Percentiles rank a stretch among this genome's conserved stretches.
phyloP scores from a whole-genome alignment of 2,113 vertebrate species.

The Kobus ellipsiprymnus region DNA sequence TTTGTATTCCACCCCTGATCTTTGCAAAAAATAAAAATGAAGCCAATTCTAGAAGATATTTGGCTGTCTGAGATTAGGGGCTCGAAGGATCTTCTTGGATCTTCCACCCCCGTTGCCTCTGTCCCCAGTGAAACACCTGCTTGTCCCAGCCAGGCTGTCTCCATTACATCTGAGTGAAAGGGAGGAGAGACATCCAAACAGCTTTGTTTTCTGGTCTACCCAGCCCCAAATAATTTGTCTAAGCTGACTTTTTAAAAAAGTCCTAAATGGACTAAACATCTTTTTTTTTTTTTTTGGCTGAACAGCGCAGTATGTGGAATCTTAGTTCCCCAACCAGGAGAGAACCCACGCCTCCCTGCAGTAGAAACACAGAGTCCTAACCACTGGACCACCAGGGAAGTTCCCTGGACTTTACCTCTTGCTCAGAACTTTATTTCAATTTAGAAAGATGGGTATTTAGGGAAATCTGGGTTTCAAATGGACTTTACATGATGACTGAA shows the following conservation, averaged over 20 bases:
- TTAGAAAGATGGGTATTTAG: too few relatives aligned
- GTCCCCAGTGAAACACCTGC: not conserved
- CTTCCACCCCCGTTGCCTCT: not conserved
- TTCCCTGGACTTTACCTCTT: too few relatives aligned
- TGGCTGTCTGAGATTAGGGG: not conserved
- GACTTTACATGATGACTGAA: too few relatives aligned
- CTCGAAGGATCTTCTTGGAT: not conserved
- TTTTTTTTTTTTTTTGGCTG: too few relatives aligned
- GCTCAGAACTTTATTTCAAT: too few relatives aligned
- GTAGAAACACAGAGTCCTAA: too few relatives aligned
- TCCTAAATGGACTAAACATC: not conserved
- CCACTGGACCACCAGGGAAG: too few relatives aligned
- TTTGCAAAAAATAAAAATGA: not conserved
- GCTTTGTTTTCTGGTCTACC: not conserved
- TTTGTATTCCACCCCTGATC: not conserved
- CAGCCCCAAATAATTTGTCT: not conserved
- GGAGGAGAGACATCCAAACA: not conserved
- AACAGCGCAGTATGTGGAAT: too few relatives aligned
- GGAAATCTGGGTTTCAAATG: too few relatives aligned
- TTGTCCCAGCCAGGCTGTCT: not conserved
- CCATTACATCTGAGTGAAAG: not conserved
- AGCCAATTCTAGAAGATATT: not conserved
- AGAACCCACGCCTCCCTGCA: too few relatives aligned
- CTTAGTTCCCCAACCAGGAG: too few relatives aligned
- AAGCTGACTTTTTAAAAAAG: not conserved